These are phyloP conservation scores for Lydus trimaculatus DNA, from an alignment of 2,888 invertebrate genomes.

Conservation along the genomic window DNA sequence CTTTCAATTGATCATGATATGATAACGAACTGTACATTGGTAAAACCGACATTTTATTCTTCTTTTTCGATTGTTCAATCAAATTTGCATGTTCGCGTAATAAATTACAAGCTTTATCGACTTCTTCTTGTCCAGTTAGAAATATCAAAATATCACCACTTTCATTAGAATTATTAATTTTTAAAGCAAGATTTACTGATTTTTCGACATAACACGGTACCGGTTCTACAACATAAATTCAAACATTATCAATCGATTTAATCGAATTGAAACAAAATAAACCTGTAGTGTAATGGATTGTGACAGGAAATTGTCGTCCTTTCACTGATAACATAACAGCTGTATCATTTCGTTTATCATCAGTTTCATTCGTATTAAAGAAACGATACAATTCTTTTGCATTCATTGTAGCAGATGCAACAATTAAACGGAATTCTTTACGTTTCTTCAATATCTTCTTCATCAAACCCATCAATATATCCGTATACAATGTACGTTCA, in stretches of 20 bases:
- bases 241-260: slow-evolving; percentile 1
- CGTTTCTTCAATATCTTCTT: slow-evolving; percentile 86
- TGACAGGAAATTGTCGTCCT: slow-evolving; percentile 88
- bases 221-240: slow-evolving; percentile 74
- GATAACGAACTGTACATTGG: slow-evolving; percentile 94
- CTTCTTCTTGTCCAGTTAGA: slow-evolving; percentile 94
- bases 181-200: slow-evolving; percentile 86
- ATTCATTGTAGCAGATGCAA: slow-evolving; percentile 96
- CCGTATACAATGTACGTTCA: slow-evolving; percentile 91
- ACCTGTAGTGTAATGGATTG: slow-evolving; percentile 82
- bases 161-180: slow-evolving; percentile 85
- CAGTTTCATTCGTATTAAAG: slow-evolving; percentile 68
- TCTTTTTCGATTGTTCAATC: slow-evolving; percentile 62
- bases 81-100: slow-evolving; percentile 69
- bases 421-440: slow-evolving; percentile 79
- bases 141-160: slow-evolving; percentile 92
- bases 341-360: slow-evolving; percentile 66
- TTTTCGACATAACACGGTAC: slow-evolving; percentile 89
- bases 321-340: slow-evolving; percentile 87
- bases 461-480: slow-evolving; percentile 90
- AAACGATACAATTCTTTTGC: slow-evolving; percentile 84
- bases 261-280: slow-evolving; percentile 14
- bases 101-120: slow-evolving; percentile 75
- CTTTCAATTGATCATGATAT: slow-evolving; percentile 78
- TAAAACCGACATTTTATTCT: slow-evolving; percentile 71